Evolutionary conservation across 2,113 vertebrate genomes (phyloP).

Genomic region (Cheilinus undulatus): DNA sequence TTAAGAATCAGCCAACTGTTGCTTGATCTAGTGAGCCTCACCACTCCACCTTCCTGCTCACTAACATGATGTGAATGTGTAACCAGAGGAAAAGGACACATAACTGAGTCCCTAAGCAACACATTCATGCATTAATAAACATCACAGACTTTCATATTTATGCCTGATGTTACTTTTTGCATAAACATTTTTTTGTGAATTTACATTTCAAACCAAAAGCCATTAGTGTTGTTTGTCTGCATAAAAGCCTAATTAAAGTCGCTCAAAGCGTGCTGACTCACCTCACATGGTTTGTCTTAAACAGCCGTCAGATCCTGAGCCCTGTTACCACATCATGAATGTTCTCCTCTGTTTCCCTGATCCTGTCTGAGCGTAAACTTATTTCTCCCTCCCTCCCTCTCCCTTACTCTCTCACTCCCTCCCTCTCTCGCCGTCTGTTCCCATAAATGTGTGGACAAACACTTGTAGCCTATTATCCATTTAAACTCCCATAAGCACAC

Average conservation of each 20-base stretch:
- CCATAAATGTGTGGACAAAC: too few relatives aligned
- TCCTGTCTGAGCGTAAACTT: constrained; percentile 27
- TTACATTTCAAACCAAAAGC: background rate
- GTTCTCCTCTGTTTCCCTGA: constrained; percentile 27
- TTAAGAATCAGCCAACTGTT: background rate
- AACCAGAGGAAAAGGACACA: constrained; percentile 32
- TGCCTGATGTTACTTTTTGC: background rate
- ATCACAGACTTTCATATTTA: background rate
- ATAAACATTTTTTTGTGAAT: background rate
- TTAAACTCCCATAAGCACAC: too few relatives aligned
- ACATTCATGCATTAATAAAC: background rate
- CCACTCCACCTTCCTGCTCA: background rate
- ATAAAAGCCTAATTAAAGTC: background rate
- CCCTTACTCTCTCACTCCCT: constrained; percentile 2
- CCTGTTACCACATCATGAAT: constrained; percentile 1
- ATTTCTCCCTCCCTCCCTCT: background rate
- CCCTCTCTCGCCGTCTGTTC: background rate
- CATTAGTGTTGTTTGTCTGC: background rate
- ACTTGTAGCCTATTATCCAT: too few relatives aligned
- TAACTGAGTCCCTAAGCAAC: constrained; percentile 27
- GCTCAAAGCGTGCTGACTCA: constrained; percentile 41
- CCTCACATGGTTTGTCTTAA: constrained; percentile 50
- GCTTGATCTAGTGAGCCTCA: background rate
- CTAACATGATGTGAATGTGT: constrained; percentile 46
- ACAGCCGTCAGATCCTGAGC: constrained; percentile 6